Evolutionary conservation across 1,140 invertebrate species (phyloP).

Genomic region (Callitettix versicolor): DNA sequence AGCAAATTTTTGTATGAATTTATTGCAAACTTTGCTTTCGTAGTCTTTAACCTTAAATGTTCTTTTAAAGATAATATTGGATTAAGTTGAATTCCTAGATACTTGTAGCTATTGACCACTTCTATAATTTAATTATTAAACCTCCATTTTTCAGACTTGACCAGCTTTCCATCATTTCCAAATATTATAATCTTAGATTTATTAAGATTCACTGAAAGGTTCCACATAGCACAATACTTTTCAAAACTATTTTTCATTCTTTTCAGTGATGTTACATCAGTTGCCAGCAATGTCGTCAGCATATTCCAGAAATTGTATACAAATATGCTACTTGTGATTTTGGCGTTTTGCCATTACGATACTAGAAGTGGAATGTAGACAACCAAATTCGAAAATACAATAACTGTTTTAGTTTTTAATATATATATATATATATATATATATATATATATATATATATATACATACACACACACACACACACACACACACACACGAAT

Average conservation of each 20-base stretch:
- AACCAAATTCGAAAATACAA: too few relatives aligned
- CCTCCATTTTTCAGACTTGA: neutral
- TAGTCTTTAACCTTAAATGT: too few relatives aligned
- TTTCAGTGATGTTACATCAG: constrained; percentile 3
- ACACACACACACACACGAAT: too few relatives aligned
- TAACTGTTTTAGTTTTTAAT: too few relatives aligned
- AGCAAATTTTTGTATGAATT: neutral
- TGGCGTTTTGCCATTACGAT: too few relatives aligned
- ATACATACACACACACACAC: too few relatives aligned
- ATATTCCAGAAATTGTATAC: constrained; percentile 13
- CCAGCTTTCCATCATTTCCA: constrained; percentile 14
- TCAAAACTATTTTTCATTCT: constrained; percentile 10
- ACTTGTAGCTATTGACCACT: constrained; percentile 7
- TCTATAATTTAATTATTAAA: neutral
- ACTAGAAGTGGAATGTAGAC: too few relatives aligned
- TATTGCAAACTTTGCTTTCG: neutral
- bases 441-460: too few relatives aligned
- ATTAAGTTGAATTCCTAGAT: neutral
- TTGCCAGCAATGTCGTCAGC: constrained; percentile 19
- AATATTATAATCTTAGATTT: constrained; percentile 26
- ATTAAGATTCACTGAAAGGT: constrained; percentile 18
- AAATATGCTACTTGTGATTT: too few relatives aligned
- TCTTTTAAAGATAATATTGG: neutral
- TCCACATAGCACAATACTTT: constrained; percentile 18
- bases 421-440: too few relatives aligned